Conservation (phyloP, 2,888 invertebrate genomes). For the Conops quadrifasciatus region DNA sequence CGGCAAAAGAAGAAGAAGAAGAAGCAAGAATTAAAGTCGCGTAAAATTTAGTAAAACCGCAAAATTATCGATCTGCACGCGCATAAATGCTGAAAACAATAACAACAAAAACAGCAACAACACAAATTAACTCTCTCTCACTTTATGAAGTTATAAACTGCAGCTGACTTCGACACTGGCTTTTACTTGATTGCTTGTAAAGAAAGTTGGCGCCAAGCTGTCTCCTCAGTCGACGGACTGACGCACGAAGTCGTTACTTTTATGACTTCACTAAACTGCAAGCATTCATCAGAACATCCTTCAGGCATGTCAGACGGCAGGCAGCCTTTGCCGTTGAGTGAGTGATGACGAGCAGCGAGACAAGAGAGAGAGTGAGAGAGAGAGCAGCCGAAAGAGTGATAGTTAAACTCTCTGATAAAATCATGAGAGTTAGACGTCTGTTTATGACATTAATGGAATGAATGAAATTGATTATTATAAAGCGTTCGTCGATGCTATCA, state of each 20-base stretch:
- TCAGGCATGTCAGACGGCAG: neutral
- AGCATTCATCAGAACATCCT: neutral
- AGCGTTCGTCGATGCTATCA: too few species aligned
- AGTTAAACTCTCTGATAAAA: too few species aligned
- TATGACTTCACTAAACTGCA: neutral
- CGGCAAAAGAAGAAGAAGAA: too few species aligned
- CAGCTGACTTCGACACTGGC: neutral
- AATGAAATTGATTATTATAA: too few species aligned
- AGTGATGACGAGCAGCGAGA: neutral
- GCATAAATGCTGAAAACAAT: neutral
- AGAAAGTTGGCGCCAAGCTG: neutral
- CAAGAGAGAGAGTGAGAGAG: neutral
- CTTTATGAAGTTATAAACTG: neutral
- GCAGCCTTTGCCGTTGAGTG: neutral
- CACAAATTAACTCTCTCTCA: neutral
- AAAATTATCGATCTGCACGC: slow-evolving; percentile 7
- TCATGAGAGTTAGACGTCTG: too few species aligned
- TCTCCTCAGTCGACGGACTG: neutral
- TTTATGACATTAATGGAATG: too few species aligned
- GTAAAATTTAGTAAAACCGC: neutral
- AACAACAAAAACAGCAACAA: neutral
- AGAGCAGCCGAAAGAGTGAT: neutral
- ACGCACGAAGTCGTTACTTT: neutral
- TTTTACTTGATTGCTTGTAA: neutral
- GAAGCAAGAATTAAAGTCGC: too few species aligned